These are phyloP conservation scores for Lutjanus argentimaculatus DNA, from an alignment of 2,797 vertebrate genomes.

Conservation along the genomic window DNA sequence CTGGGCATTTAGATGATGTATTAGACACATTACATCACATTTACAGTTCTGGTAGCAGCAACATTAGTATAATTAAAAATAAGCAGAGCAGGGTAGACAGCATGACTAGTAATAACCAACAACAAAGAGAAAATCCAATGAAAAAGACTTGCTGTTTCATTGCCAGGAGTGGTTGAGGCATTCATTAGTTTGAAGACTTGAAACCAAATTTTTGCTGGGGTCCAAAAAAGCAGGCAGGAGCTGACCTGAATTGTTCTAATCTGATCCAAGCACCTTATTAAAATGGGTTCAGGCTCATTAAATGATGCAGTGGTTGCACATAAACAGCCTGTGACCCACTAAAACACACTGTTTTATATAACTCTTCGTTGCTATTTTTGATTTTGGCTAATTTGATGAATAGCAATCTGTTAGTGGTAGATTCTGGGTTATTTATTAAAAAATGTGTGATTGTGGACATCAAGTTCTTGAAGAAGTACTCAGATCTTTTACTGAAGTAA, in stretches of 20 bases:
- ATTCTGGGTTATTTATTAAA: neutral
- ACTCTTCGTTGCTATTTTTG: too few relatives aligned
- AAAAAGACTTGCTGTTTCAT: neutral
- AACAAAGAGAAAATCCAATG: neutral
- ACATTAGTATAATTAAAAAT: neutral
- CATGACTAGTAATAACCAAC: neutral
- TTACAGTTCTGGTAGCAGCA: neutral
- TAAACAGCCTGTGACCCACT: neutral
- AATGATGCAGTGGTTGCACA: neutral
- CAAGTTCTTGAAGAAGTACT: too few relatives aligned
- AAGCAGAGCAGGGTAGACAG: neutral
- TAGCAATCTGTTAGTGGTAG: too few relatives aligned
- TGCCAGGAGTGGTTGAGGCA: neutral
- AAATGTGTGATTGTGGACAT: too few relatives aligned
- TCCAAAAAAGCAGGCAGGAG: neutral
- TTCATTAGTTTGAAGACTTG: neutral
- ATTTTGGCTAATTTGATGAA: too few relatives aligned
- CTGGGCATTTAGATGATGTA: too few relatives aligned
- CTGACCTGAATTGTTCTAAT: slow-evolving; percentile 3
- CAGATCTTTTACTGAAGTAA: too few relatives aligned
- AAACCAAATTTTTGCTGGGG: neutral
- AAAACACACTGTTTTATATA: neutral
- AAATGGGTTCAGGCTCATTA: neutral
- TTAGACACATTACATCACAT: neutral
- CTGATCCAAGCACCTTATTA: neutral